phyloP scores from a whole-genome alignment of 2,113 vertebrate genomes.

The Tyto alba region DNA sequence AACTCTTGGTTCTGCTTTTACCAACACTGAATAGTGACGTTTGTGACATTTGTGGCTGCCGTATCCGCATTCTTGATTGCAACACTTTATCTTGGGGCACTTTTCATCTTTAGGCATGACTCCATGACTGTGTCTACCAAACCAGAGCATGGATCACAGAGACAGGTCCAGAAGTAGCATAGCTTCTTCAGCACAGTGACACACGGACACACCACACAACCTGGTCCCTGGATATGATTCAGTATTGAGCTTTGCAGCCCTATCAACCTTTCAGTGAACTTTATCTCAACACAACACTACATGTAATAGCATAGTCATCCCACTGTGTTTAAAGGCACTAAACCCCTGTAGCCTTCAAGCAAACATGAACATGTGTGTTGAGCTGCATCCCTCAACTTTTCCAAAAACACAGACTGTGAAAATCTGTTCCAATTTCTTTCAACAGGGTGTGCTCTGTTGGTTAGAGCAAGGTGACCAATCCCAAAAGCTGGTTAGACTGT shows the following conservation, averaged over 20 bases:
- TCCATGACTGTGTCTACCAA: not conserved
- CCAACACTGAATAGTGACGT: not conserved
- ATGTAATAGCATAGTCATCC: not conserved
- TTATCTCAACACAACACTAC: not conserved
- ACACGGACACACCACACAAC: not conserved
- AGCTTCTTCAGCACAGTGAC: not conserved
- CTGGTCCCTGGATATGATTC: not conserved
- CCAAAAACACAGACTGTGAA: not conserved
- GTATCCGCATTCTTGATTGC: not conserved
- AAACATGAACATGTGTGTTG: rapidly evolving
- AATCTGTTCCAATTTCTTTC: not conserved
- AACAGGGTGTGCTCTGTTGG: not conserved
- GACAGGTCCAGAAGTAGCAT: not conserved
- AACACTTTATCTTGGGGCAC: not conserved
- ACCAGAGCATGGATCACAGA: not conserved
- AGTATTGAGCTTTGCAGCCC: not conserved
- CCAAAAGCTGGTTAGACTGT: not conserved
- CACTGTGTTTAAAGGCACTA: not conserved
- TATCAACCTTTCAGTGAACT: not conserved
- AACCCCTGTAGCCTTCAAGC: not conserved
- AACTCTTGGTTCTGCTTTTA: not conserved
- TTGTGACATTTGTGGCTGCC: not conserved
- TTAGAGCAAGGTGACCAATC: not conserved
- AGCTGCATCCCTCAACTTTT: not conserved
- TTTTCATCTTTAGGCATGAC: not conserved